Percentiles rank a stretch among this genome's conserved stretches.
Conservation (phyloP, 53 echinoderm and acorn worm genomes). For the Patiria pectinifera region DNA sequence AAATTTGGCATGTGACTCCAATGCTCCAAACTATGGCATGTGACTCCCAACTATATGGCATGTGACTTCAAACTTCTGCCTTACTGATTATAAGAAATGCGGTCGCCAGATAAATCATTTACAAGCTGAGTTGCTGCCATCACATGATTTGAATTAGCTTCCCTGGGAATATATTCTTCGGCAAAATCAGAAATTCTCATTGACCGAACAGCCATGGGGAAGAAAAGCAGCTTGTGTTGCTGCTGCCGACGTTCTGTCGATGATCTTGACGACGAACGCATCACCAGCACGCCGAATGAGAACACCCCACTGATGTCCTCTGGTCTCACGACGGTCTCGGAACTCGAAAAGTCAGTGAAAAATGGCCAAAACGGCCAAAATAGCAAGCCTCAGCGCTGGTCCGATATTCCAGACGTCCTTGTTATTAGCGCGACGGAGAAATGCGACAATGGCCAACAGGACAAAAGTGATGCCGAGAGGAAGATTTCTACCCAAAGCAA, state of each 20-base stretch:
- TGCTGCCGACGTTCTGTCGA: neutral
- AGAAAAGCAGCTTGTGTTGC: slow-evolving; percentile 25
- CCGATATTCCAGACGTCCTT: slow-evolving; percentile 1
- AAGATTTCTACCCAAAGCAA: neutral
- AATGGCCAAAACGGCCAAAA: neutral
- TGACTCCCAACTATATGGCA: no score
- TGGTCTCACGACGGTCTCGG: slow-evolving; percentile 29
- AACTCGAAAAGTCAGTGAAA: slow-evolving; percentile 17
- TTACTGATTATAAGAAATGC: neutral
- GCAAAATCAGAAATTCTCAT: no score
- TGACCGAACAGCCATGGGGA: slow-evolving; percentile 7
- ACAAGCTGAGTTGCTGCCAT: neutral
- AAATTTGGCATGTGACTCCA: no score
- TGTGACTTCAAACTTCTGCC: neutral
- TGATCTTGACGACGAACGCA: neutral
- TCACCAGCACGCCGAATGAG: slow-evolving; percentile 18
- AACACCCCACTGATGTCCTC: slow-evolving; percentile 53
- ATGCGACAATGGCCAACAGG: neutral
- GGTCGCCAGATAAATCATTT: neutral
- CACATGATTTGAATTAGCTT: neutral
- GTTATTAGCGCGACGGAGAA: neutral
- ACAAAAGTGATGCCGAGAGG: neutral
- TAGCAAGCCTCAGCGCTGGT: neutral
- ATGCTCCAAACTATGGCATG: no score
- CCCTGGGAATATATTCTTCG: neutral